Evolutionary conservation across 2,113 vertebrate species (phyloP), one percentile per base, ranked within the genome.

Genomic region (Pitta sordida): DNA sequence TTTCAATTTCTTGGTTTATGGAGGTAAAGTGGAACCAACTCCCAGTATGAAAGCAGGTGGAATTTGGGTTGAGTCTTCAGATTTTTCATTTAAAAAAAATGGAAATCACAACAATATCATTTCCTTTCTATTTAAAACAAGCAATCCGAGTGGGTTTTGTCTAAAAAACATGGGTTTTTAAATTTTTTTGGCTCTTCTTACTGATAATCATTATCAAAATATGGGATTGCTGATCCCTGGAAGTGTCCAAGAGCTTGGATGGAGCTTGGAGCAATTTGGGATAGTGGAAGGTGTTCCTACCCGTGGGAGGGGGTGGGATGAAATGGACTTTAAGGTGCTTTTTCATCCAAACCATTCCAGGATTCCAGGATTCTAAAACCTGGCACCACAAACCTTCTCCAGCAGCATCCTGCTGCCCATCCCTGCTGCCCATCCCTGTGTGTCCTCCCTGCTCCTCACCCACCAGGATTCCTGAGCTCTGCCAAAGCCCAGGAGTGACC

Each of bases 381-480:
- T 26, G 23, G 34, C 34, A 59, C 34, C 56, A 59, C 22, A 36
- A 9, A 21, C 6, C 17, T 13, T 27, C 26, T 7, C 8, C 34
- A 43, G 48, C 23, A 11, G 27, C 1, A 0, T 8, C 32, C 23
- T 49, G 16, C 32, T 49, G 36, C 41, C 39, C 60, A 12, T 27
- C 36, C 29, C 36, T 39, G 22, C 60, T n/a, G 11, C 10, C 39
- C 39, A 10, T 41, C 39, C 39, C n/a, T n/a, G n/a, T n/a, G n/a
- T 7, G 26, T 20, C 8, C 64, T 43, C 14, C 6, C 27, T 37
- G 22, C 32, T 6, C 14, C 37, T 10, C 46, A 44, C 27, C 32
- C 2, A 1, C 34, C 2, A 0, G 5, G 16, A 17, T 29, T 71
- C 70, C 34, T 53, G 6, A 13, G 6, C 9, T 7, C 29, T 2